A percentile compares a stretch with the other conserved stretches of the same genome.
These are phyloP conservation scores for Drosophila tsacasi DNA, from an alignment of 1,140 invertebrate genomes.

Conservation along the genomic window DNA sequence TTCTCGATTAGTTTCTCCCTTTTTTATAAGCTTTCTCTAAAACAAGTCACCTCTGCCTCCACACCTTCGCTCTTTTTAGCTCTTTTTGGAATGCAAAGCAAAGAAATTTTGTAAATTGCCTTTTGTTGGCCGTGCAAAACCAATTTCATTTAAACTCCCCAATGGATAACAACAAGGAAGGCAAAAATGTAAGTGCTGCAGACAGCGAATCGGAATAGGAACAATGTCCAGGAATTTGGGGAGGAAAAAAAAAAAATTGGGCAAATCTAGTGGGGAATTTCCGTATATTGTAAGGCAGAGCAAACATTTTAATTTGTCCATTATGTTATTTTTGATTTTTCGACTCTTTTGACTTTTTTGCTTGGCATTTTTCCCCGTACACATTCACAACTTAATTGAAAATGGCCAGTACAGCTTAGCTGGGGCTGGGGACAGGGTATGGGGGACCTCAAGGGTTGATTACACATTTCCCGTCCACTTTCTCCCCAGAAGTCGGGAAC, in stretches of 20 bases:
- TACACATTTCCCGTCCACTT: conserved; percentile 44
- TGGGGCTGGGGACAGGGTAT: background rate
- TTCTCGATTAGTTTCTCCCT: background rate
- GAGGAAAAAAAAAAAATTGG: conserved; percentile 24
- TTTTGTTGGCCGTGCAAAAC: conserved; percentile 48
- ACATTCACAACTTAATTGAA: conserved; percentile 64
- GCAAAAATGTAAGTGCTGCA: conserved; percentile 50
- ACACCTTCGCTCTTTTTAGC: conserved; percentile 20
- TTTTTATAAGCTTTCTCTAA: background rate
- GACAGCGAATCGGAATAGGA: conserved; percentile 34
- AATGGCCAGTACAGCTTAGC: conserved; percentile 49
- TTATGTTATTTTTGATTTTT: conserved; percentile 81
- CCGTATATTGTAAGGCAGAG: conserved; percentile 27
- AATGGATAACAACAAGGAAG: conserved; percentile 50
- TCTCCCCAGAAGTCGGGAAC: conserved; percentile 21
- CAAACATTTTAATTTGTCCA: conserved; percentile 73
- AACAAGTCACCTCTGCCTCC: conserved; percentile 21
- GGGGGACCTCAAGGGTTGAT: conserved; percentile 51
- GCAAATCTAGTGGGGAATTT: conserved; percentile 67
- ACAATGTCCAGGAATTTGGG: conserved; percentile 28
- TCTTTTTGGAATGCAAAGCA: conserved; percentile 25
- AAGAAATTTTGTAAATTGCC: conserved; percentile 42
- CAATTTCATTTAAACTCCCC: conserved; percentile 72
- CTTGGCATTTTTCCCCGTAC: conserved; percentile 19
- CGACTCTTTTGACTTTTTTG: conserved; percentile 28